Base-by-base conservation (phyloP, 2,113 vertebrate genomes). In the Oenanthe melanoleuca region DNA sequence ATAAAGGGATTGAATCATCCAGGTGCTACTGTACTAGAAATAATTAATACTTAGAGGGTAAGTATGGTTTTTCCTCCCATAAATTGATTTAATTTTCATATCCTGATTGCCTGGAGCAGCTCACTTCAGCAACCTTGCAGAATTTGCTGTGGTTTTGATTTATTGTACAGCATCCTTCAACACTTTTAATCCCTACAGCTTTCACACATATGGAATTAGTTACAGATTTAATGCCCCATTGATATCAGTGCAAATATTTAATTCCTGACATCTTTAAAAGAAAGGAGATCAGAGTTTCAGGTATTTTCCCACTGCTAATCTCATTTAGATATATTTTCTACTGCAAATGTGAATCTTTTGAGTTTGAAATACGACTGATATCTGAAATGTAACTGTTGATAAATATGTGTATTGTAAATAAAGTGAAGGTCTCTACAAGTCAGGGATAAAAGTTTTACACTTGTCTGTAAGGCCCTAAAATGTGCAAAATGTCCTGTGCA, bases 131-230 rank as follows among this genome's bases (percentile, higher is more conserved):
- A 95, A 70, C 57, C 42, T 92, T 93, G 82, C 66, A 86, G 82
- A 86, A 94, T 96, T 93, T 94, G 65, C 80, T 81, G 11, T 74
- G 42, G 25, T 89, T 96, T 93, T 93, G 77, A 94, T 94, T 95
- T 92, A 95, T 93, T 95, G 79, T 88, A 53, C 61, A 81, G 31
- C 53, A 61, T 86, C 61, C 80, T 80, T 90, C 61, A 37, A 47
- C 55, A 57, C 19, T 75, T 92, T 55, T 80, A 89, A 82, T 95
- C 74, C 74, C 87, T 75, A 86, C 38, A 86, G 74, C 71, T 91
- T 95, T 89, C 64, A 50, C 34, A 74, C 61, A 47, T 86, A 80
- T 53, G 53, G 91, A 94, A 88, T 95, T 92, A 74, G 56, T 95
- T 93, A 93, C 86, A 88, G 86, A 71, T 92, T 94, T 94, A 89